These are phyloP conservation scores for Amblyraja radiata DNA, from an alignment of 2,797 vertebrate genomes.

Conservation along the genomic window DNA sequence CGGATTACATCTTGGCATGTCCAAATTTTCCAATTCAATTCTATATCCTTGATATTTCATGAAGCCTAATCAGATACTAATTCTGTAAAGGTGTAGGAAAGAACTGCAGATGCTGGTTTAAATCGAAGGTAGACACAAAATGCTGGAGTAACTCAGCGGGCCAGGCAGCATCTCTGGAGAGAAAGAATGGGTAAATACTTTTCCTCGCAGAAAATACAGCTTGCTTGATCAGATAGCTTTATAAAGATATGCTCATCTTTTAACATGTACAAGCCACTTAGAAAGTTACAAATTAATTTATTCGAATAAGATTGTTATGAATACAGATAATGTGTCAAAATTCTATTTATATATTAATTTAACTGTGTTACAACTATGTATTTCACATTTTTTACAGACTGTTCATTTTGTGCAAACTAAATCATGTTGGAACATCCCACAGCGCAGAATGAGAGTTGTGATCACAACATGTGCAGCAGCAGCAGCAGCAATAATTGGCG, in stretches of 20 bases:
- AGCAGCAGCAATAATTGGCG: neutral
- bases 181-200: neutral
- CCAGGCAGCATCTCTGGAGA: too few species aligned
- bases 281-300: neutral
- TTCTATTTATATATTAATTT: neutral
- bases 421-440: neutral
- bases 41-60: neutral
- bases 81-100: neutral
- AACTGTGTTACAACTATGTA: neutral
- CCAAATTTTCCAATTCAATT: neutral
- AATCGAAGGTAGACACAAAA: too few species aligned
- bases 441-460: neutral
- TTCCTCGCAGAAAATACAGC: too few species aligned
- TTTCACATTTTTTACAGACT: neutral
- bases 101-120: neutral
- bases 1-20: neutral
- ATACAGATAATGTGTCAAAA: neutral
- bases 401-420: neutral
- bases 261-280: neutral
- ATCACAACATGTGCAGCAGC: neutral
- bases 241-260: neutral
- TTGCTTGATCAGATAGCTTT: neutral
- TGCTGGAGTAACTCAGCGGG: too few species aligned
- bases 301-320: neutral
- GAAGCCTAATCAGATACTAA: neutral